phyloP scores from a whole-genome alignment of 2,113 vertebrate species.

The Xenus cinereus region DNA sequence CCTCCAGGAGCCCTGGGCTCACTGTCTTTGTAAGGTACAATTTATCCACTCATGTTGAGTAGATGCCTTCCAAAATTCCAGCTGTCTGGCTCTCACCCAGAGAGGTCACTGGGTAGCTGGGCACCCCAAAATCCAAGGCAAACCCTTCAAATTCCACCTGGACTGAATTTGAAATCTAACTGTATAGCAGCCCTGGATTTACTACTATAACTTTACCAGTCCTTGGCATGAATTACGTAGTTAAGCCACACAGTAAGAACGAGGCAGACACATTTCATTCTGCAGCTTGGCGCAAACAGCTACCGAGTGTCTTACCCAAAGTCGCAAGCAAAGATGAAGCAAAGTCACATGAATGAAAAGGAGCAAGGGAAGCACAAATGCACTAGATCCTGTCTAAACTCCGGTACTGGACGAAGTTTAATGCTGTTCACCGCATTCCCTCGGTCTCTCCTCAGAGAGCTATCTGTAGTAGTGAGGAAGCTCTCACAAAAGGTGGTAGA shows the following conservation, averaged over 20 bases:
- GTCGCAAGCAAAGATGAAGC: not conserved
- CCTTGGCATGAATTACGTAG: not conserved
- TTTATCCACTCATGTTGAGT: not conserved
- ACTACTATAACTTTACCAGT: not conserved
- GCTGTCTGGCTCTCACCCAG: not conserved
- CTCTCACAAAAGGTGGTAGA: not conserved
- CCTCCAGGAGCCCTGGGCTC: not conserved
- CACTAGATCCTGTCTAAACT: not conserved
- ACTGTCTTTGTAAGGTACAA: too few species aligned
- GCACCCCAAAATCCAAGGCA: not conserved
- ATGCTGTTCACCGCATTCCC: not conserved
- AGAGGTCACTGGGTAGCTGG: not conserved
- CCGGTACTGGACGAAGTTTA: fast-evolving
- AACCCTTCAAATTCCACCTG: not conserved
- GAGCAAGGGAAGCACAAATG: not conserved
- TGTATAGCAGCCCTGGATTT: not conserved
- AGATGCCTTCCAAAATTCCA: not conserved
- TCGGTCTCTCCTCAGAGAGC: not conserved
- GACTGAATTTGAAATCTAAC: not conserved
- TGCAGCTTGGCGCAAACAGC: not conserved
- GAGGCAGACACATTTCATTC: fast-evolving
- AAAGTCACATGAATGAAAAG: not conserved
- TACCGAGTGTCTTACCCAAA: not conserved
- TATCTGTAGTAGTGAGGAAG: not conserved
- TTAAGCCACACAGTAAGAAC: not conserved